Conservation (phyloP, 2,113 vertebrate genomes). For the human region DNA sequence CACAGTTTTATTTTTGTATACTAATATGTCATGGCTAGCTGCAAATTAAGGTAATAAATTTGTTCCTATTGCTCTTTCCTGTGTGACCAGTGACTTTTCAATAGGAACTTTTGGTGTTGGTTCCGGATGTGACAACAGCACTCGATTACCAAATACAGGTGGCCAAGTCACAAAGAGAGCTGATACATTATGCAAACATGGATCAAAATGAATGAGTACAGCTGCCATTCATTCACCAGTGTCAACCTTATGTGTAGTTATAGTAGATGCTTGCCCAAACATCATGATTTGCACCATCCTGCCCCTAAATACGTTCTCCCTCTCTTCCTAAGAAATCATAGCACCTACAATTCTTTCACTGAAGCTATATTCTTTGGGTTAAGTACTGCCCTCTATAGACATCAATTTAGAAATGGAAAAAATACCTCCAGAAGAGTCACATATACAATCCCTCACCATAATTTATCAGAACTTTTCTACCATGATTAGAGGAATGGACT, state of each 20-base stretch:
- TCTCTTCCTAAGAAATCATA: neutral
- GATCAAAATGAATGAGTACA: neutral
- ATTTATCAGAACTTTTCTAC: neutral
- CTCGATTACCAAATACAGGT: neutral
- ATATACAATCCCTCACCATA: neutral
- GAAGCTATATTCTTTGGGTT: neutral
- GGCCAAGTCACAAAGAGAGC: neutral
- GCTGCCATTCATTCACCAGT: neutral
- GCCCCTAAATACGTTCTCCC: neutral
- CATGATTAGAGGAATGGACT: neutral
- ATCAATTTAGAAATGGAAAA: slow-evolving; percentile 31
- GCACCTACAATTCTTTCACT: neutral
- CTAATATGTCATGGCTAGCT: neutral
- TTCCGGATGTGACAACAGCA: neutral
- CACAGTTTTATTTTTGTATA: slow-evolving; percentile 21
- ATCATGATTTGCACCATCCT: neutral
- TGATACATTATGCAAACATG: neutral
- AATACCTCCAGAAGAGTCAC: neutral
- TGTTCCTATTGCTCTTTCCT: neutral
- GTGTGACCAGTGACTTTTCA: neutral
- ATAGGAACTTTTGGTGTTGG: neutral
- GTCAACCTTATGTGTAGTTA: neutral
- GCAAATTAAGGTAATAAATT: neutral
- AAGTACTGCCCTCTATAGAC: neutral
- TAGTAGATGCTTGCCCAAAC: neutral